These are phyloP conservation scores for Nycteola revayana DNA, from an alignment of 2,888 invertebrate genomes.

Conservation along the genomic window DNA sequence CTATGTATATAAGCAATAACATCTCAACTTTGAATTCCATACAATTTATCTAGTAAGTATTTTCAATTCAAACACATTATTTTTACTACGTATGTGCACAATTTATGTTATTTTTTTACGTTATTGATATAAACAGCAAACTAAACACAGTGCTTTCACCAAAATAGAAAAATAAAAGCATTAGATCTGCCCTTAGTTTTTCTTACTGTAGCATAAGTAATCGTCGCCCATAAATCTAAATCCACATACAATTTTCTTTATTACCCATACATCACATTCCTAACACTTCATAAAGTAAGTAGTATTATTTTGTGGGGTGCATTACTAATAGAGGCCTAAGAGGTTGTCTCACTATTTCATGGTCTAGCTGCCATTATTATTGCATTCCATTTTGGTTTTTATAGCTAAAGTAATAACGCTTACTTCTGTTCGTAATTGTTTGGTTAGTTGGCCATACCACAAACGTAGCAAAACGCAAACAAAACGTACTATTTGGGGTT, in stretches of 20 bases:
- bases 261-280: slow-evolving; percentile 55
- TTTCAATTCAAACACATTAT: no score
- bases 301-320: slow-evolving; percentile 57
- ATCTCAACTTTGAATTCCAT: no score
- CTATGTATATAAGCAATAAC: no score
- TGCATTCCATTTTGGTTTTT: no score
- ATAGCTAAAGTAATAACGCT: no score
- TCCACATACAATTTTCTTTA: slow-evolving; percentile 55
- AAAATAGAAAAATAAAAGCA: slow-evolving; percentile 21
- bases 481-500: slow-evolving; percentile 42
- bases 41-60: no score
- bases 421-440: no score
- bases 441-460: slow-evolving; percentile 18
- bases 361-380: no score
- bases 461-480: slow-evolving; percentile 24
- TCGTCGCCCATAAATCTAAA: slow-evolving; percentile 56
- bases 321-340: slow-evolving; percentile 65
- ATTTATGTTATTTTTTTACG: no score
- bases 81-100: no score
- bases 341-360: no score
- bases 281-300: slow-evolving; percentile 54
- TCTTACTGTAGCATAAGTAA: slow-evolving; percentile 19
- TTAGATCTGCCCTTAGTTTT: slow-evolving; percentile 16
- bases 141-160: not conserved
- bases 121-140: no score